A percentile compares a stretch with the other conserved stretches of the same genome.
phyloP scores from a whole-genome alignment of 2,888 invertebrate genomes.

The Capitulum mitella region DNA sequence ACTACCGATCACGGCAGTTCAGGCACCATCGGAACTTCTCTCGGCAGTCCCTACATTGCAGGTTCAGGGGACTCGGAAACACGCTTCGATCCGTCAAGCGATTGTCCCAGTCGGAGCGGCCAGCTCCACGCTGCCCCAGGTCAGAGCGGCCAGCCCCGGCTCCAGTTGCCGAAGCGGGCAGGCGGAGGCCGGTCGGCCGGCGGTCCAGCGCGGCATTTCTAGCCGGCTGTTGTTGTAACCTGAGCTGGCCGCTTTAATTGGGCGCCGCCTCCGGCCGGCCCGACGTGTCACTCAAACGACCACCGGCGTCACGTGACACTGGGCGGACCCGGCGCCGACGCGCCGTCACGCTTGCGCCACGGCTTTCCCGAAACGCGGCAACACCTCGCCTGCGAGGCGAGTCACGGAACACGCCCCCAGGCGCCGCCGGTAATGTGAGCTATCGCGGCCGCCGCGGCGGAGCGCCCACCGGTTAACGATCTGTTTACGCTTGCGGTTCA shows the following conservation, averaged over 20 bases:
- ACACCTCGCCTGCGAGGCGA: background rate
- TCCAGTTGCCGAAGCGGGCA: too few species aligned
- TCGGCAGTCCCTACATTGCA: too few species aligned
- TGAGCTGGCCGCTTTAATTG: background rate
- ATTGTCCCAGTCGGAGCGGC: too few species aligned
- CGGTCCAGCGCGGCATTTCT: background rate
- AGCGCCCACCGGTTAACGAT: background rate
- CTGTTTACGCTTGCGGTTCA: background rate
- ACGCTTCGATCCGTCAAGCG: too few species aligned
- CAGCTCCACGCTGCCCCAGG: too few species aligned
- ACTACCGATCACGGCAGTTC: too few species aligned
- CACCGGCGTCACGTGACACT: background rate
- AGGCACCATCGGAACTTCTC: too few species aligned
- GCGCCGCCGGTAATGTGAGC: too few species aligned
- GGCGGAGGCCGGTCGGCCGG: too few species aligned
- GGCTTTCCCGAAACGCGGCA: background rate
- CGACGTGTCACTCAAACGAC: background rate
- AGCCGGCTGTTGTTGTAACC: background rate
- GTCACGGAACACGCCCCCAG: too few species aligned
- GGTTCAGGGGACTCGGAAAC: too few species aligned
- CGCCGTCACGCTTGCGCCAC: background rate
- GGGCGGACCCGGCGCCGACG: background rate
- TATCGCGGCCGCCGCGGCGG: background rate
- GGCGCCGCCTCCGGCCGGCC: background rate
- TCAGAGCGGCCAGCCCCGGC: too few species aligned